Conservation (phyloP, 2,888 invertebrate species). For the Alitta virens region DNA sequence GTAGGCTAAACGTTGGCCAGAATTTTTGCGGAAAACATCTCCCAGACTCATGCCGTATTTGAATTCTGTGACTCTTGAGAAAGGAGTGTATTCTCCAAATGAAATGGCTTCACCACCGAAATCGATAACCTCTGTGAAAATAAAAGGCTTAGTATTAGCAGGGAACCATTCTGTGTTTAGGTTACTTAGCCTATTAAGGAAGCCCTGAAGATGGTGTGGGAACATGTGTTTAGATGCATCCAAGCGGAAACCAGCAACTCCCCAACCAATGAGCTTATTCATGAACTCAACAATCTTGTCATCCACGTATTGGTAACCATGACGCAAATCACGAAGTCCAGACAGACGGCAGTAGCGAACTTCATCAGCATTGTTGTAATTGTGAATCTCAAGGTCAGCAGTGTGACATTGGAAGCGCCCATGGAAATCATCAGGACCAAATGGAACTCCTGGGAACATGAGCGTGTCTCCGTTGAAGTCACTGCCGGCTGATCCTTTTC, state of each 20-base stretch:
- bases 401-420: constrained; percentile 57
- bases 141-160: constrained; percentile 52
- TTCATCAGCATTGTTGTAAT: constrained; percentile 22
- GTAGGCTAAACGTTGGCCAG: constrained; percentile 29
- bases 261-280: constrained; percentile 68
- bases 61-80: constrained; percentile 36
- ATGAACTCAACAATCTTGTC: constrained; percentile 66
- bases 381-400: constrained; percentile 31
- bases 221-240: constrained; percentile 63
- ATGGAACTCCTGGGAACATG: constrained; percentile 55
- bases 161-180: constrained; percentile 59
- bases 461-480: constrained; percentile 54
- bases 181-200: constrained; percentile 60
- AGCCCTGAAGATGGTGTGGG: constrained; percentile 69
- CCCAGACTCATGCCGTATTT: constrained; percentile 26
- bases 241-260: constrained; percentile 76
- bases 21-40: constrained; percentile 14
- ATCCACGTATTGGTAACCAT: constrained; percentile 67
- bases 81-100: constrained; percentile 26
- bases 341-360: constrained; percentile 69
- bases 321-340: constrained; percentile 75
- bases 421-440: constrained; percentile 64
- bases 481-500: constrained; percentile 63
- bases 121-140: constrained; percentile 53
- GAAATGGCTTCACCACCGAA: constrained; percentile 43